Percentiles rank a stretch among this genome's conserved stretches.
Evolutionary conservation across 2,113 vertebrate species (phyloP).

Genomic region (Ellobius talpinus): DNA sequence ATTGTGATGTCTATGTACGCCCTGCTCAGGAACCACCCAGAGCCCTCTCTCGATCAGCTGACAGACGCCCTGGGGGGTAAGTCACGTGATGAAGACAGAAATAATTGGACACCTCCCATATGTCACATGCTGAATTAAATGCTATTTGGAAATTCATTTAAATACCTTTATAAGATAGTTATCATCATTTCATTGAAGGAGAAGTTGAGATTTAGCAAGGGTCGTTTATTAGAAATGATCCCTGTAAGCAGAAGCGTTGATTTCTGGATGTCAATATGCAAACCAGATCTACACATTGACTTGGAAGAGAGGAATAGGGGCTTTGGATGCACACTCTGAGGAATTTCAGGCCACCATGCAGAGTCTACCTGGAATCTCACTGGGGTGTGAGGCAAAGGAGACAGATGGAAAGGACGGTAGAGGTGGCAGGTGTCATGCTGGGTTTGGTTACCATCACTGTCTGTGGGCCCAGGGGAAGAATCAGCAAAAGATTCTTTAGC

Average conservation of each 20-base stretch:
- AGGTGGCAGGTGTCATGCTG: background rate
- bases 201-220: slow-evolving; percentile 8
- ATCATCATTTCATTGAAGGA: background rate
- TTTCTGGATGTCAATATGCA: background rate
- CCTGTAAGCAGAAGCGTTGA: background rate
- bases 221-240: background rate
- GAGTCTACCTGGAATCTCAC: background rate
- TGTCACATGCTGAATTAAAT: background rate
- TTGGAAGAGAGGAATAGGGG: background rate
- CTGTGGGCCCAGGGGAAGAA: too few relatives aligned
- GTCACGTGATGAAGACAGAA: background rate
- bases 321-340: background rate
- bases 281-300: background rate
- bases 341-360: background rate
- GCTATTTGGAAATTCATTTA: background rate
- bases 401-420: background rate
- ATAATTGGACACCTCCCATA: background rate
- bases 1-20: slow-evolving; percentile 94
- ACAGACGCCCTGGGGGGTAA: slow-evolving; percentile 83
- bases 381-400: background rate
- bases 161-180: background rate
- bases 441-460: background rate
- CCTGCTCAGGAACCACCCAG: slow-evolving; percentile 89
- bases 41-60: slow-evolving; percentile 90
- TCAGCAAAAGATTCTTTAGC: background rate